These are phyloP conservation scores for Nycticorax nycticorax DNA, from an alignment of 2,113 vertebrate genomes.

Conservation along the genomic window DNA sequence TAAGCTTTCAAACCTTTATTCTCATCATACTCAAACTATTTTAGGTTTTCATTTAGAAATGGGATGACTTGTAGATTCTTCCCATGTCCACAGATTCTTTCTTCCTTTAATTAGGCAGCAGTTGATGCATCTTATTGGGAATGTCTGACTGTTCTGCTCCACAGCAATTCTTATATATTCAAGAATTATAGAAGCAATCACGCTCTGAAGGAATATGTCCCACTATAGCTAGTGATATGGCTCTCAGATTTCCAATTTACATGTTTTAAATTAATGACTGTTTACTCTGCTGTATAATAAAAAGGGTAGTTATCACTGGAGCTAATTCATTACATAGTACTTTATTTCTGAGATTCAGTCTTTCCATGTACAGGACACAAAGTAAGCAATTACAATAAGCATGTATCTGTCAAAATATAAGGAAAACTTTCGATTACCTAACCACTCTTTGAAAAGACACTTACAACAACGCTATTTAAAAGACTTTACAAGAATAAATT, in stretches of 20 bases:
- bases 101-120: constrained; percentile 15
- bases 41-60: constrained; percentile 24
- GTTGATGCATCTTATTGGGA: neutral
- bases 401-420: neutral
- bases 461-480: neutral
- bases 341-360: constrained; percentile 35
- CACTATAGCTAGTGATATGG: constrained; percentile 1
- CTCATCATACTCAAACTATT: neutral
- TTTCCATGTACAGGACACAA: constrained; percentile 13
- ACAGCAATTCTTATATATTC: constrained; percentile 40
- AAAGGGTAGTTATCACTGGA: constrained; percentile 45
- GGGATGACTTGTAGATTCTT: neutral
- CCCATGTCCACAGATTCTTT: constrained; percentile 4
- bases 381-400: constrained; percentile 27
- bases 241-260: constrained; percentile 64
- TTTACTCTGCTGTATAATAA: constrained; percentile 63
- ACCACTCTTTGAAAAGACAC: neutral
- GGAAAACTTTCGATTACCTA: neutral
- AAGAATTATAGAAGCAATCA: constrained; percentile 68
- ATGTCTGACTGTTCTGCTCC: constrained; percentile 36
- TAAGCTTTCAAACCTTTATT: constrained; percentile 1
- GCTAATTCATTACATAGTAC: constrained; percentile 41
- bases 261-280: constrained; percentile 67
- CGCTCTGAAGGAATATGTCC: constrained; percentile 22
- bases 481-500: neutral